These are phyloP conservation scores for Odontamblyopus lacepedii DNA, from an alignment of 2,797 vertebrate genomes.

Conservation along the genomic window DNA sequence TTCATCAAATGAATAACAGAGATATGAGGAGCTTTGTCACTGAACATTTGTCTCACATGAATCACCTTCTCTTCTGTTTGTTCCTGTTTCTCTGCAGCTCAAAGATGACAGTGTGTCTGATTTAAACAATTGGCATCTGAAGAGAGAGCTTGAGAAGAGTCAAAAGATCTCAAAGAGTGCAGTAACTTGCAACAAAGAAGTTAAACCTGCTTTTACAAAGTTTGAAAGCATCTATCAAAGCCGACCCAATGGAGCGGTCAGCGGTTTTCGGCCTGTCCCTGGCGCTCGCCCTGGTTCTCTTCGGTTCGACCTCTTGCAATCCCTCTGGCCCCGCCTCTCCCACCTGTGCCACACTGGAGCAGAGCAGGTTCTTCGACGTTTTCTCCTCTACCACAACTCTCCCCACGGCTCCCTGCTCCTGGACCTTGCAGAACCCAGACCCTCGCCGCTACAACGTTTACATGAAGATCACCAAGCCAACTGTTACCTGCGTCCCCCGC, in stretches of 20 bases:
- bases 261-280: slow-evolving; percentile 59
- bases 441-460: slow-evolving; percentile 96
- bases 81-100: slow-evolving; percentile 52
- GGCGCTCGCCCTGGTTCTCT: slow-evolving; percentile 77
- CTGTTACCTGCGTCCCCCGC: slow-evolving; percentile 79
- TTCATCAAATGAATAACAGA: slow-evolving; percentile 39
- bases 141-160: slow-evolving; percentile 48
- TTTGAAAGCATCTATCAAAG: slow-evolving; percentile 33
- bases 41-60: slow-evolving; percentile 30
- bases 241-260: slow-evolving; percentile 72
- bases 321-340: slow-evolving; percentile 81
- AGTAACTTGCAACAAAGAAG: slow-evolving; percentile 63
- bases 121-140: slow-evolving; percentile 50
- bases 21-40: slow-evolving; percentile 18
- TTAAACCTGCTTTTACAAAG: slow-evolving; percentile 35
- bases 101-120: slow-evolving; percentile 51
- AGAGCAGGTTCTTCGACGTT: slow-evolving; percentile 95
- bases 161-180: slow-evolving; percentile 58
- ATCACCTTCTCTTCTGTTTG: slow-evolving; percentile 28
- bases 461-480: slow-evolving; percentile 94
- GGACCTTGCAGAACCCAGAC: slow-evolving; percentile 98
- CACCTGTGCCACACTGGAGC: slow-evolving; percentile 92
- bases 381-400: slow-evolving; percentile 90
- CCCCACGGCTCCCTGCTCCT: slow-evolving; percentile 85
- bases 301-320: slow-evolving; percentile 79